Base-by-base conservation (phyloP, 2,888 invertebrate species). In the Julus scandinavius region DNA sequence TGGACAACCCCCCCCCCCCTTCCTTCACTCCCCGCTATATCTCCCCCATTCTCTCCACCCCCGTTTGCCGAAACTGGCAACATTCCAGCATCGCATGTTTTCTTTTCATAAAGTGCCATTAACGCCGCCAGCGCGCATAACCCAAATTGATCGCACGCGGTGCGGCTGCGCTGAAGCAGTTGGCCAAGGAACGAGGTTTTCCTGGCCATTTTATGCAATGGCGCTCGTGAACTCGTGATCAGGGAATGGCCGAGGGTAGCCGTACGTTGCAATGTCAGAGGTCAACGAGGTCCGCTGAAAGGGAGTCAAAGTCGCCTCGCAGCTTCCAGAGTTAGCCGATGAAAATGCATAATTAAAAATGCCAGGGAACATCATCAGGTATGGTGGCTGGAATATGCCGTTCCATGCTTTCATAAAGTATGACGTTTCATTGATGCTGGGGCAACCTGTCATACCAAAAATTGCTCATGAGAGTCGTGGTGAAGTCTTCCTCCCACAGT, bases 61-160 rank as follows among this genome's bases (percentile, higher is more conserved):
- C 63, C 63, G 17, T 1, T n/a, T n/a, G 63, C n/a, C 5, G 63
- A 15, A 63, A 63, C 63, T 63, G 63, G 63, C 63, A 63, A 63
- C 63, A 63, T 63, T 63, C 63, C 63, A 63, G 63, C 63, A 63
- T n/a, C 63, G 63, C 63, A 2, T 63, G 63, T 63, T 63, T 63
- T 17, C 63, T 17, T 63, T 63, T 63, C 63, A 63, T n/a, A 63
- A 63, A 63, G 63, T 63, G 63, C 63, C 63, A 63, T 63, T 63
- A 63, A 63, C 63, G 63, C 63, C 63, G 63, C 63, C 63, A 63
- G 63, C 63, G 63, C 63, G n/a, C 63, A 63, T 63, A 17, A 63
- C 63, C 17, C 63, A 63, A 63, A 63, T 63, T 63, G 63, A 63
- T 63, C 63, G 63, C 17, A 63, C 63, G 63, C n/a, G 54, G 15